phyloP scores from a whole-genome alignment of 2,888 invertebrate genomes.

The Caenorhabditis angaria region DNA sequence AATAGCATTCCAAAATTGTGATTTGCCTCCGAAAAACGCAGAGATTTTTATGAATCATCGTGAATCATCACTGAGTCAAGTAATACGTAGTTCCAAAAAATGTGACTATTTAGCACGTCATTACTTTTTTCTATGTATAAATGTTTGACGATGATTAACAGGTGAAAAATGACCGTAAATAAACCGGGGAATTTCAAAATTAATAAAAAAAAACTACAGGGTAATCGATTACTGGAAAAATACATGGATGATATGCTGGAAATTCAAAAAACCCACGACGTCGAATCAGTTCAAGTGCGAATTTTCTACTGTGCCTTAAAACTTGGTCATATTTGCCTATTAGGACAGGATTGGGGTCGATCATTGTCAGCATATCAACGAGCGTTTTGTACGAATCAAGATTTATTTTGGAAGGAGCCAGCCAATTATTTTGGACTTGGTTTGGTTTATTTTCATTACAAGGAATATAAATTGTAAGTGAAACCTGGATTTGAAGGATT shows the following conservation, averaged over 20 bases:
- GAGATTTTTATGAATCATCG: too few relatives aligned
- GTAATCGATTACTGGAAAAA: conserved; percentile 10
- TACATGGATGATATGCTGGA: conserved; percentile 18
- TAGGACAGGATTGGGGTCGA: conserved; percentile 91
- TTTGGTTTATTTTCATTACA: conserved; percentile 93
- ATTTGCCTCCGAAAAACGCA: too few relatives aligned
- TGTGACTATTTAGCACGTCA: too few relatives aligned
- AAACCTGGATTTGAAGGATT: neutral
- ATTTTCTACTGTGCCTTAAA: conserved; percentile 82
- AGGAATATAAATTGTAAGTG: conserved; percentile 88
- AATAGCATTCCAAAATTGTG: too few relatives aligned
- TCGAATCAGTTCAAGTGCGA: conserved; percentile 20
- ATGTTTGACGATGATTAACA: too few relatives aligned
- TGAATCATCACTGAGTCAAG: too few relatives aligned
- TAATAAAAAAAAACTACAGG: too few relatives aligned
- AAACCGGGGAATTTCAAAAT: too few relatives aligned
- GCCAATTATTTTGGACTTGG: conserved; percentile 92
- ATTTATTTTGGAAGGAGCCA: conserved; percentile 86
- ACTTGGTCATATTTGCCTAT: conserved; percentile 91
- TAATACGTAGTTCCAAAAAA: too few relatives aligned
- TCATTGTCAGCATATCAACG: conserved; percentile 97
- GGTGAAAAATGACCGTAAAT: too few relatives aligned
- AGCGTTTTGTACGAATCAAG: conserved; percentile 79
- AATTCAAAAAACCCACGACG: conserved; percentile 16
- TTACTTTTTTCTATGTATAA: too few relatives aligned